Conservation (phyloP, 1,140 invertebrate species). For the Portunus trituberculatus region DNA sequence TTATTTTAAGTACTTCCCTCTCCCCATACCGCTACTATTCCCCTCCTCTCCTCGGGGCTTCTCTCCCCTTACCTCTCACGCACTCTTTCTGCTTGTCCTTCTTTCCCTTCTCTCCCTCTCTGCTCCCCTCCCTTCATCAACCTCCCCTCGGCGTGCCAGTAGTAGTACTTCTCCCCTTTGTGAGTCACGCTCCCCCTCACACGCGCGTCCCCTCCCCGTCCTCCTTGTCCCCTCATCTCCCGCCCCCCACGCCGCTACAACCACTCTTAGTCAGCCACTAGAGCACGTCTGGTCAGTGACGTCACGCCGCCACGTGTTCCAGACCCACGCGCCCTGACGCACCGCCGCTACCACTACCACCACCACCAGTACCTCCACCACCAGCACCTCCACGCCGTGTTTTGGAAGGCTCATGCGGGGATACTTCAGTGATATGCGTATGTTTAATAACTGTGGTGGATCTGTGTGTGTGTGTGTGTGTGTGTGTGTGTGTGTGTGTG, state of each 20-base stretch:
- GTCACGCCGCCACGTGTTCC: too few relatives aligned
- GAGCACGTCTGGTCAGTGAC: too few relatives aligned
- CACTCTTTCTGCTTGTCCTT: not conserved
- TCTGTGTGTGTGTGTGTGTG: too few relatives aligned
- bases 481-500: too few relatives aligned
- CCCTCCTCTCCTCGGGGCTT: not conserved
- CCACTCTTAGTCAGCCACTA: not conserved
- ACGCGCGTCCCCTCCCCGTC: not conserved
- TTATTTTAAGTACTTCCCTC: not conserved
- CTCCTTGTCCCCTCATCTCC: not conserved
- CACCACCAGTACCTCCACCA: too few relatives aligned
- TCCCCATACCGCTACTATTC: not conserved
- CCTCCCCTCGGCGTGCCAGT: not conserved
- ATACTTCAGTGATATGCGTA: too few relatives aligned
- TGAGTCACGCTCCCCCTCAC: slow-evolving; percentile 13
- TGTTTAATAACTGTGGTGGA: too few relatives aligned
- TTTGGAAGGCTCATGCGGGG: too few relatives aligned
- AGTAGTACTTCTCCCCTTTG: too few relatives aligned
- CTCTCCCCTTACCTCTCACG: not conserved
- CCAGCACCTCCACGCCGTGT: too few relatives aligned
- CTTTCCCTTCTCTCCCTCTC: not conserved
- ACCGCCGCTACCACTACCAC: too few relatives aligned
- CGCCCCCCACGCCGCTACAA: not conserved
- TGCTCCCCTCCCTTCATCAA: not conserved
- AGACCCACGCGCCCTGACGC: too few relatives aligned